Evolutionary conservation across 2,113 vertebrate genomes (phyloP).

Genomic region (Eupsittula cactorum): DNA sequence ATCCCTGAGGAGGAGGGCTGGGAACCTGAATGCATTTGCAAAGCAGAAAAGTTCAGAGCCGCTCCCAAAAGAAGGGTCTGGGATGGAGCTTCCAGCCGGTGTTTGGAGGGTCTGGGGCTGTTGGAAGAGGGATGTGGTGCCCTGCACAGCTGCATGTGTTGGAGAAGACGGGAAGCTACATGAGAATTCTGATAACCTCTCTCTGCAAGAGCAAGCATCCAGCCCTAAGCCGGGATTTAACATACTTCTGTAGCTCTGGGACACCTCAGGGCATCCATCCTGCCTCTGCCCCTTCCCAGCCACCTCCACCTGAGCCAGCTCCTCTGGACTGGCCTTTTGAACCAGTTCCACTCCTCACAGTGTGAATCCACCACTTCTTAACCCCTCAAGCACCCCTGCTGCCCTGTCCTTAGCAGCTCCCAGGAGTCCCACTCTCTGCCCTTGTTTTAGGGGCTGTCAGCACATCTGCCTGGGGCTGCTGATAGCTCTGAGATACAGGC

Average conservation of each 20-base stretch:
- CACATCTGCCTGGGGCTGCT: not conserved
- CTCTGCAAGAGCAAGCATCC: not conserved
- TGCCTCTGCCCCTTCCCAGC: not conserved
- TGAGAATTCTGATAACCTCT: rapidly evolving
- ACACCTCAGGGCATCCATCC: not conserved
- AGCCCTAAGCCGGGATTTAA: not conserved
- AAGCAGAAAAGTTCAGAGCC: not conserved
- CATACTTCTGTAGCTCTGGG: not conserved
- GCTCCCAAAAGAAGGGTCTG: not conserved
- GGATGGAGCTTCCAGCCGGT: not conserved
- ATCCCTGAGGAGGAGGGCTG: not conserved
- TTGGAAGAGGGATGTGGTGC: not conserved
- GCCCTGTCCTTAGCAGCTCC: not conserved
- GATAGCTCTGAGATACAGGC: rapidly evolving
- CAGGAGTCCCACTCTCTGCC: not conserved
- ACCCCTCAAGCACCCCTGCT: rapidly evolving
- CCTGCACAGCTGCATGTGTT: rapidly evolving
- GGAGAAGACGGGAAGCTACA: not conserved
- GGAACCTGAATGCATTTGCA: not conserved
- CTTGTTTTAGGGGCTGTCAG: not conserved
- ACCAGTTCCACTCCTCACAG: not conserved
- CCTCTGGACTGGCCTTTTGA: not conserved
- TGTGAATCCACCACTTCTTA: not conserved
- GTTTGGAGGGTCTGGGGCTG: not conserved
- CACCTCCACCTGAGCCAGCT: not conserved